phyloP scores from a whole-genome alignment of 1,140 invertebrate genomes.

The Mercenaria mercenaria region DNA sequence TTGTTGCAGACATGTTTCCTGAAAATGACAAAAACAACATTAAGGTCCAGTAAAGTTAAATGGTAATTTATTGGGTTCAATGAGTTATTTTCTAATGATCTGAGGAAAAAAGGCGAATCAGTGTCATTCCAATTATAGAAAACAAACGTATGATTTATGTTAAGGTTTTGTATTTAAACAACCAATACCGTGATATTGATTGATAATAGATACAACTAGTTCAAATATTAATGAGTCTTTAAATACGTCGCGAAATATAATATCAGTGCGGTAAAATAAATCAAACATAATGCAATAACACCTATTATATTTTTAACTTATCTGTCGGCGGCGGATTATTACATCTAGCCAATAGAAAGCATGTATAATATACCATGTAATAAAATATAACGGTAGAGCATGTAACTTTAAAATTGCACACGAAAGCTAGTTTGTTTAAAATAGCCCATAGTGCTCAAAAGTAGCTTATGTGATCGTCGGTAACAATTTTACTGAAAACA shows the following conservation, averaged over 20 bases:
- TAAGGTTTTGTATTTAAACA: background rate
- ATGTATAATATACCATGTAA: no score
- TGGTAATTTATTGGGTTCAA: background rate
- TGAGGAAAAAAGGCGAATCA: background rate
- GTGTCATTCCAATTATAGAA: background rate
- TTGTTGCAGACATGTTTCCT: background rate
- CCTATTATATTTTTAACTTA: background rate
- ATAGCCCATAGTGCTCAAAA: no score
- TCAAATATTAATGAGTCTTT: conserved; percentile 16
- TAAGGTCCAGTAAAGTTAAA: background rate
- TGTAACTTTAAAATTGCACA: no score
- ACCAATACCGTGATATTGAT: background rate
- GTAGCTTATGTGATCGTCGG: no score
- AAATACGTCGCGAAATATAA: background rate
- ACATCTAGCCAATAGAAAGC: no score
- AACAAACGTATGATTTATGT: background rate
- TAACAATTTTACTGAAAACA: no score
- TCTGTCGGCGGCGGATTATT: no score
- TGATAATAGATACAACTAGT: background rate
- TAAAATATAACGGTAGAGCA: no score
- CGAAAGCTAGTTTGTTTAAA: no score
- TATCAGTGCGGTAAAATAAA: background rate
- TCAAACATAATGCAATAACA: background rate
- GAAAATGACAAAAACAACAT: background rate
- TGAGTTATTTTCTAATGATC: background rate